Base-by-base conservation (phyloP, 2,797 vertebrate species). In the Melanotaenia trifasciata region DNA sequence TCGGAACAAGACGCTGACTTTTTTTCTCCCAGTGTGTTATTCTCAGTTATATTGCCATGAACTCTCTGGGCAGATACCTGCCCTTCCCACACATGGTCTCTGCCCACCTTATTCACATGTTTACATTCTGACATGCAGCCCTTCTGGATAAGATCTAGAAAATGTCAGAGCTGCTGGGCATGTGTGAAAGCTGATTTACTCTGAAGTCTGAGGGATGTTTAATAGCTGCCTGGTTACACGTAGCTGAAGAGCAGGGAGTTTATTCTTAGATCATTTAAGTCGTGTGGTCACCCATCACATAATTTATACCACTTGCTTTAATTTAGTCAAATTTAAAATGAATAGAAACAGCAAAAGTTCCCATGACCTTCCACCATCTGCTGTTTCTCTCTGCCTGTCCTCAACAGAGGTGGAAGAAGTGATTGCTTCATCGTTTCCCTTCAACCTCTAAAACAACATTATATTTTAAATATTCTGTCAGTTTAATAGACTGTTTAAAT, bases 321-420 rank as follows among this genome's bases (percentile, higher is more conserved):
- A 67, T 75, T 73, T 58, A 43, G 43, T 5, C 12, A 32, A n/a
- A 58, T 59, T 69, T 58, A 58, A 62, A 2, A 72, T 38, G 11
- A 76, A 0, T 45, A 68, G 72, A 59, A 35, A 22, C 45, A 67
- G 26, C 45, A 43, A 26, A 67, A 0, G 47, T 61, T 86, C 60
- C 71, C 65, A 60, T 71, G 80, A 79, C 76, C 78, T 67, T 63
- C 68, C 76, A 67, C 68, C 64, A 80, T 68, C 54, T 35, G 67
- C 69, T 24, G 58, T 47, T 33, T 67, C 56, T 63, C 30, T 62
- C 32, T 65, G 38, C 2, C 30, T 76, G 36, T 28, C 24, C 35
- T 11, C 50, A 0, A 0, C 0, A 58, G n/a, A 56, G 59, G 4
- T 11, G n/a, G 28, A 36, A 43, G n/a, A 28, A 50, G 35, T n/a